Evolutionary conservation across 2,888 invertebrate genomes (phyloP).

Genomic region (Sabatieria punctata): DNA sequence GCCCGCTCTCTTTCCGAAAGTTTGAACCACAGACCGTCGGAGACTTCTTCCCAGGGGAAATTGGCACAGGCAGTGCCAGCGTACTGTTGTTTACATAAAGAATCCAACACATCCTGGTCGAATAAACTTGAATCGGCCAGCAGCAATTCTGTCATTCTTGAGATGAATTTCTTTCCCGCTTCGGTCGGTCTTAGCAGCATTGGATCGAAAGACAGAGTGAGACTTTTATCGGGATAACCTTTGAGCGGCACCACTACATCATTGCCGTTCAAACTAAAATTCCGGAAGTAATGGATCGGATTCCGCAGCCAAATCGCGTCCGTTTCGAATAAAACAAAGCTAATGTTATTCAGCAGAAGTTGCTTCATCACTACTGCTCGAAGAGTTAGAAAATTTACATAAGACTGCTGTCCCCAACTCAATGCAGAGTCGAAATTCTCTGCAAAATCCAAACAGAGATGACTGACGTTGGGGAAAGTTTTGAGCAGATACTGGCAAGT

Average conservation of each 20-base stretch:
- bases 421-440: no score
- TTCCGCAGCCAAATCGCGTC: slow-evolving; percentile 25
- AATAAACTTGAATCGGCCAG: neutral
- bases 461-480: neutral
- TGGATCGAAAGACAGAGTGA: slow-evolving; percentile 20
- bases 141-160: neutral
- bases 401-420: slow-evolving; percentile 20
- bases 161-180: slow-evolving; percentile 7
- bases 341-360: slow-evolving; percentile 9
- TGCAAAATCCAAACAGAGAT: no score
- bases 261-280: slow-evolving; percentile 13
- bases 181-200: slow-evolving; percentile 20
- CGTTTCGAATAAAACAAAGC: slow-evolving; percentile 22
- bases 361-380: slow-evolving; percentile 15
- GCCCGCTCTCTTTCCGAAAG: slow-evolving; percentile 15
- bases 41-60: slow-evolving; percentile 21
- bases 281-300: slow-evolving; percentile 15
- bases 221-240: slow-evolving; percentile 12
- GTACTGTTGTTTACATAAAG: slow-evolving; percentile 17
- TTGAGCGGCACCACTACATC: slow-evolving; percentile 23
- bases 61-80: slow-evolving; percentile 20
- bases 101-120: slow-evolving; percentile 22
- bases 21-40: slow-evolving; percentile 27
- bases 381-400: slow-evolving; percentile 19
- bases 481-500: slow-evolving; percentile 11